Percentiles rank a stretch among this genome's conserved stretches.
phyloP scores from a whole-genome alignment of 2,113 vertebrate species.

The Solenodon paradoxus region DNA sequence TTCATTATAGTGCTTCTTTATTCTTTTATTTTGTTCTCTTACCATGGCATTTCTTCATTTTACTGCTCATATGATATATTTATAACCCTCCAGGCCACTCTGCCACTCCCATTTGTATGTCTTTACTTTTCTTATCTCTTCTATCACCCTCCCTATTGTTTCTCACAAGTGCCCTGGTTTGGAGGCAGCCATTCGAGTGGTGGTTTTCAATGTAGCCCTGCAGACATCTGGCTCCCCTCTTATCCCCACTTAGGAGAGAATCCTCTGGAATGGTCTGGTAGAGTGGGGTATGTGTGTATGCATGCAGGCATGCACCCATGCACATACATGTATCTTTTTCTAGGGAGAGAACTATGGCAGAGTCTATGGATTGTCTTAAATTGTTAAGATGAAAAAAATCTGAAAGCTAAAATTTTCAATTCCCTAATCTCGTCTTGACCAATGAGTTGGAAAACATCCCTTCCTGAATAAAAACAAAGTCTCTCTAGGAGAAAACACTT shows the following conservation, averaged over 20 bases:
- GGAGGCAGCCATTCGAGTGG: neutral
- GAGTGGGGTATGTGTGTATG: neutral
- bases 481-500: neutral
- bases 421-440: neutral
- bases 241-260: neutral
- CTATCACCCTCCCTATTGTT: neutral
- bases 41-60: neutral
- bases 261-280: neutral
- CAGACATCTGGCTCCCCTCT: rapidly evolving
- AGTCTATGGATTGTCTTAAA: neutral
- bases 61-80: neutral
- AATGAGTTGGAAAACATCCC: neutral
- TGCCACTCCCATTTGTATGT: neutral
- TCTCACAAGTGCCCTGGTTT: neutral
- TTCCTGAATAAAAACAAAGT: neutral
- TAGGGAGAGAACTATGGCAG: neutral
- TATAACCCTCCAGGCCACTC: too few species aligned
- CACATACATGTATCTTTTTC: neutral
- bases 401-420: neutral
- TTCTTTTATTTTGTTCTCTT: neutral
- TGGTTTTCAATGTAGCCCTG: neutral
- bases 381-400: too few species aligned
- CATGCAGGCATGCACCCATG: too few species aligned
- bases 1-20: neutral
- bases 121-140: neutral